A percentile compares a stretch with the other conserved stretches of the same genome.
phyloP scores from a whole-genome alignment of 2,113 vertebrate genomes.

The Vulpes ferrilata region DNA sequence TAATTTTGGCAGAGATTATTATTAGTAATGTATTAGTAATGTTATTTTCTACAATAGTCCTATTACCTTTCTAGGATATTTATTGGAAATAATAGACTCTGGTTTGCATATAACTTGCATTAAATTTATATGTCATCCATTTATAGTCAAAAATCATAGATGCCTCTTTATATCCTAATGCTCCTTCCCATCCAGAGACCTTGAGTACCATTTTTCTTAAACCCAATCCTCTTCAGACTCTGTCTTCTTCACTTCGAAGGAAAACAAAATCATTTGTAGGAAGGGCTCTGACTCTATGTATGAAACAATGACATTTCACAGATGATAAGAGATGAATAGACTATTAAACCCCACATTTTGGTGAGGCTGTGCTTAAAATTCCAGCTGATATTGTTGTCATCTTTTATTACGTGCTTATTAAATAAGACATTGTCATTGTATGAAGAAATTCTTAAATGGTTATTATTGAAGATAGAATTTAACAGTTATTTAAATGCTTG shows the following conservation, averaged over 20 bases:
- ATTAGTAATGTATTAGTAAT: neutral
- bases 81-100: neutral
- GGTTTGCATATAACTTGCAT: neutral
- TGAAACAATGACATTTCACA: neutral
- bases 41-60: neutral
- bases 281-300: neutral
- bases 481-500: neutral
- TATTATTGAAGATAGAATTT: neutral
- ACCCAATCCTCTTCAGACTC: neutral
- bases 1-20: conserved; percentile 20
- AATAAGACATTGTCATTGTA: neutral
- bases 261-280: neutral
- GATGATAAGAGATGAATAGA: neutral
- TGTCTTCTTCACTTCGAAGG: neutral
- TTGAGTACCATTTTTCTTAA: neutral
- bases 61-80: neutral
- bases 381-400: neutral
- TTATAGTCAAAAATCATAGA: neutral
- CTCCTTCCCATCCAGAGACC: neutral
- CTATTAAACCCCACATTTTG: neutral
- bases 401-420: neutral
- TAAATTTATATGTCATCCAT: neutral
- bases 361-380: neutral
- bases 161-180: neutral
- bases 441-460: neutral